A percentile compares a stretch with the other conserved stretches of the same genome.
Evolutionary conservation across 2,888 invertebrate genomes (phyloP).

Genomic region (Eupithecia exiguata): DNA sequence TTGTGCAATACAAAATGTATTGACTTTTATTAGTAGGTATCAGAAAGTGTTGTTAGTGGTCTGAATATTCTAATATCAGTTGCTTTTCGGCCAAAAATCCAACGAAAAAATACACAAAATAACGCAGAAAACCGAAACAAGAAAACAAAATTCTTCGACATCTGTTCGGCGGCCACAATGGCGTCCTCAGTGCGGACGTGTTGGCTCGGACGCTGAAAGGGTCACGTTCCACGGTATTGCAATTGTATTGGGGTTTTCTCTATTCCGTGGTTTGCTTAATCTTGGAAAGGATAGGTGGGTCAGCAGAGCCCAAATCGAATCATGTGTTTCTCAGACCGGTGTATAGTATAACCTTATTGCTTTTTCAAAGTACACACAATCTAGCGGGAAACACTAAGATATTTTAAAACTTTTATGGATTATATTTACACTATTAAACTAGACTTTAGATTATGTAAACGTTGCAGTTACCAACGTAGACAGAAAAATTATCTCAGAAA

Average conservation of each 20-base stretch:
- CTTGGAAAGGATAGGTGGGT: conserved; percentile 23
- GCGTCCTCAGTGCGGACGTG: conserved; percentile 35
- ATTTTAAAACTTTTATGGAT: too few species aligned
- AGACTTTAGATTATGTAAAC: too few species aligned
- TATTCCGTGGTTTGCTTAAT: conserved; percentile 34
- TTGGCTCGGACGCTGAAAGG: conserved; percentile 33
- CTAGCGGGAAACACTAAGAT: neutral
- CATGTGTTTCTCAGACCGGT: conserved; percentile 5
- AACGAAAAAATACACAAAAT: conserved; percentile 9
- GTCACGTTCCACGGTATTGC: conserved; percentile 37
- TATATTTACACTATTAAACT: too few species aligned
- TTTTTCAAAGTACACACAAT: neutral
- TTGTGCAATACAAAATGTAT: neutral
- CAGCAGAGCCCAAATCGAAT: conserved; percentile 17
- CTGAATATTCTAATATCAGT: neutral
- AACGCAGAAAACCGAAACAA: conserved; percentile 21
- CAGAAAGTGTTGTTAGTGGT: neutral
- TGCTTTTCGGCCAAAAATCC: neutral
- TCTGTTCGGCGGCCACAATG: conserved; percentile 33
- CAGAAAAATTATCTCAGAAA: too few species aligned
- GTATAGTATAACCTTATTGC: conserved; percentile 2
- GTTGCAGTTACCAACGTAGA: too few species aligned
- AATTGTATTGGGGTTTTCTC: conserved; percentile 30
- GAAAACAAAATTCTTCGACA: conserved; percentile 36
- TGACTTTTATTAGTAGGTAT: neutral